phyloP scores from a whole-genome alignment of 2,888 invertebrate species.

The Protodeltote pygarga region DNA sequence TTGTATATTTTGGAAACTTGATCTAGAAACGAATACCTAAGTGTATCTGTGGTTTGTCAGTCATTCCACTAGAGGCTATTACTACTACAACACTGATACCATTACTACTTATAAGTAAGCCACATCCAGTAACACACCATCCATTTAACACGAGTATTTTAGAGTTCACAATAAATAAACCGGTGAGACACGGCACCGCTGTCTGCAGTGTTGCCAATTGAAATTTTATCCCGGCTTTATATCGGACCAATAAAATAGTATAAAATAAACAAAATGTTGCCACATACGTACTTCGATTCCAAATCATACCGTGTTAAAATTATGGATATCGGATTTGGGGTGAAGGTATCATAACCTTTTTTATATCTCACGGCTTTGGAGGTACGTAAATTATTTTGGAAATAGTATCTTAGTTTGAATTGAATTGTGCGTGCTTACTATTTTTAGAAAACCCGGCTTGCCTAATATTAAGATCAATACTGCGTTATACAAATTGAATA shows the following conservation, averaged over 20 bases:
- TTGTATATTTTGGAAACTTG: no score
- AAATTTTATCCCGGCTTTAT: conserved; percentile 85
- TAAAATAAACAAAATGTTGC: conserved; percentile 77
- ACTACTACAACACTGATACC: neutral
- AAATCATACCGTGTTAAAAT: conserved; percentile 66
- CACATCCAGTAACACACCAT: conserved; percentile 55
- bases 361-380: no score
- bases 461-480: no score
- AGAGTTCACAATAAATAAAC: conserved; percentile 82
- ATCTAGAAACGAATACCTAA: no score
- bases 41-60: no score
- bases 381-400: no score
- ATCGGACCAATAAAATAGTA: conserved; percentile 75
- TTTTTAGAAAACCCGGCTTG: no score
- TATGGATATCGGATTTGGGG: conserved; percentile 53
- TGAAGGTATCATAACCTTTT: conserved; percentile 18
- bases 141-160: conserved; percentile 62
- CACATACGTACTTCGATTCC: conserved; percentile 58
- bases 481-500: no score
- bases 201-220: conserved; percentile 83
- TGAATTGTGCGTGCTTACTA: no score
- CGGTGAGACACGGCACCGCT: conserved; percentile 73
- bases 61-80: no score
- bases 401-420: no score
- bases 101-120: neutral